A percentile compares a stretch with the other conserved stretches of the same genome.
Conservation (phyloP, 2,113 vertebrate genomes). For the Macquaria ambigua region DNA sequence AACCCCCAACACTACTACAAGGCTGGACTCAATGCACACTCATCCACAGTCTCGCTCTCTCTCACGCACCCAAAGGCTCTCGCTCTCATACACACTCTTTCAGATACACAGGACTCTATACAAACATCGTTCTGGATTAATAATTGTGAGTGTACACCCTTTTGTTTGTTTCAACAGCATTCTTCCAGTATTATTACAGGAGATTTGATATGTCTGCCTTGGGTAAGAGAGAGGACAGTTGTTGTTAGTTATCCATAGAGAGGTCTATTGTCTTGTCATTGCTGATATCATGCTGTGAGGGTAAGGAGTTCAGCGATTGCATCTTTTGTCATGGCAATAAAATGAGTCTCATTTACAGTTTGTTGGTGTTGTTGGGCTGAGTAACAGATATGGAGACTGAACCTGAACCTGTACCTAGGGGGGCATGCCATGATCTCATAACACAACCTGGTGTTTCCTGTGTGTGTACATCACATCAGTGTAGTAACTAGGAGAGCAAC, state of each 20-base stretch:
- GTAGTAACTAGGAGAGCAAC: constrained; percentile 42
- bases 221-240: constrained; percentile 10
- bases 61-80: constrained; percentile 22
- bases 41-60: constrained; percentile 27
- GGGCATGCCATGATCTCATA: constrained; percentile 42
- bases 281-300: constrained; percentile 39
- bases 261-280: constrained; percentile 43
- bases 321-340: constrained; percentile 56
- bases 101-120: constrained; percentile 32
- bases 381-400: constrained; percentile 41
- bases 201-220: constrained; percentile 23
- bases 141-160: constrained; percentile 59
- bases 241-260: constrained; percentile 37
- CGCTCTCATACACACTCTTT: constrained; percentile 20
- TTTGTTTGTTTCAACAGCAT: constrained; percentile 31
- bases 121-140: constrained; percentile 48
- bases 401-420: constrained; percentile 26
- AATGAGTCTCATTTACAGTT: constrained; percentile 52
- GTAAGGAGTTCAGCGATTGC: constrained; percentile 41
- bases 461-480: constrained; percentile 38
- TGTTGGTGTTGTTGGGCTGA: constrained; percentile 41
- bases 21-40: constrained; percentile 37
- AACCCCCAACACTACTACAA: constrained; percentile 44
- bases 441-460: constrained; percentile 38
- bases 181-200: constrained; percentile 31